Conservation (phyloP, 2,888 invertebrate species). For the Eugnorisma glareosa region DNA sequence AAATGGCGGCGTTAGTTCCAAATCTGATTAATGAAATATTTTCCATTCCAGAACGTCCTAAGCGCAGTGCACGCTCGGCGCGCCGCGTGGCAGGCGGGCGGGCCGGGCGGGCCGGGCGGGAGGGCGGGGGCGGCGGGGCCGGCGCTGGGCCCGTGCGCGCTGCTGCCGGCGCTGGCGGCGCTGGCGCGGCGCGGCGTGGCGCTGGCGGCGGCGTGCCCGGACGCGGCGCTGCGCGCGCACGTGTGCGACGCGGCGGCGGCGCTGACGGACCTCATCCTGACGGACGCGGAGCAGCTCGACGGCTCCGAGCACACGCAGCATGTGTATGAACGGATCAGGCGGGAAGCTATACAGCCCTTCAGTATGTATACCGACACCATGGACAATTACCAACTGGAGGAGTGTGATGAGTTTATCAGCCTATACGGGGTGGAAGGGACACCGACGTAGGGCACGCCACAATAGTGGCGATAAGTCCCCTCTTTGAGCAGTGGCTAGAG, state of each 20-base stretch:
- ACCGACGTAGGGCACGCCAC: too few species aligned
- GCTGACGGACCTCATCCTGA: conserved; percentile 79
- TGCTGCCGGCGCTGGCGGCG: conserved; percentile 72
- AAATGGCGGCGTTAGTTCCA: not conserved
- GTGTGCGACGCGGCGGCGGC: conserved; percentile 78
- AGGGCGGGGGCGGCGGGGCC: conserved; percentile 70
- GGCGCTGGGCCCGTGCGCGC: conserved; percentile 66
- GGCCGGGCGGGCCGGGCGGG: conserved; percentile 79
- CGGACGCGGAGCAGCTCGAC: conserved; percentile 69
- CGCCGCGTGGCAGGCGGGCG: conserved; percentile 78
- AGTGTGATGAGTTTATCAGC: too few species aligned
- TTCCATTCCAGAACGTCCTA: conserved; percentile 15
- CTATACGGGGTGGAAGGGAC: too few species aligned
- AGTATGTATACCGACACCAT: conserved; percentile 84
- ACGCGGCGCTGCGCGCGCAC: conserved; percentile 87
- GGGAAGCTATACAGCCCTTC: conserved; percentile 92
- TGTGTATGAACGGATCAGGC: conserved; percentile 92
- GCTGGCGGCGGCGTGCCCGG: conserved; percentile 87
- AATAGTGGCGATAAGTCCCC: too few species aligned
- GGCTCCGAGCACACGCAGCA: conserved; percentile 56
- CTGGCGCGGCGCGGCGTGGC: conserved; percentile 70
- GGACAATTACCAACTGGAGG: too few species aligned
- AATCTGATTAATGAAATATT: not conserved
- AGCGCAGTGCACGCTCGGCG: conserved; percentile 1
- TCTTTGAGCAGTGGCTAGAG: too few species aligned